Conservation (phyloP, 2,113 vertebrate genomes). For the Tringa solitaria region DNA sequence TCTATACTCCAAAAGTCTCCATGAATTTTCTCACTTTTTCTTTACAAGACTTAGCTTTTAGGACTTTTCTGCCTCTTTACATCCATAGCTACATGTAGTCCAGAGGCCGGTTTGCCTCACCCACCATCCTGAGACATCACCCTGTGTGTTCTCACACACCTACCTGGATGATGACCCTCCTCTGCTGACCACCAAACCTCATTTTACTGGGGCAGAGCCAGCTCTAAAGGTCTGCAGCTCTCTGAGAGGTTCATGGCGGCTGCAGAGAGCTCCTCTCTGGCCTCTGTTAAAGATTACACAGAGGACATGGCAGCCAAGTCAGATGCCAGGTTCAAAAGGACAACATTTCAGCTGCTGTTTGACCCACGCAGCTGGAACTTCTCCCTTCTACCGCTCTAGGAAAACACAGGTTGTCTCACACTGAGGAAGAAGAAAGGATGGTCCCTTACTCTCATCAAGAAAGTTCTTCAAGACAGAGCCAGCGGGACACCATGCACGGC, state of each 20-base stretch:
- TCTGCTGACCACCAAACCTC: not conserved
- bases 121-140: not conserved
- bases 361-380: not conserved
- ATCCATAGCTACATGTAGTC: too few relatives aligned
- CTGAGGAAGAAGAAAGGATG: not conserved
- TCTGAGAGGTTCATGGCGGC: not conserved
- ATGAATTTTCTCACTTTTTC: not conserved
- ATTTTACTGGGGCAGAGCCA: not conserved
- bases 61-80: not conserved
- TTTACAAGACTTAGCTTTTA: not conserved
- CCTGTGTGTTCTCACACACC: not conserved
- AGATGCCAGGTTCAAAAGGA: not conserved
- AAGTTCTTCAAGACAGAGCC: not conserved
- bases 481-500: not conserved
- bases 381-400: not conserved
- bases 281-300: not conserved
- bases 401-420: not conserved
- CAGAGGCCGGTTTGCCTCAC: not conserved
- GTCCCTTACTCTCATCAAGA: not conserved
- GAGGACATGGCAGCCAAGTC: not conserved
- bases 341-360: not conserved
- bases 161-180: not conserved
- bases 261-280: not conserved
- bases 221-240: not conserved
- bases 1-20: not conserved